A percentile compares a stretch with the other conserved stretches of the same genome.
These are phyloP conservation scores for Orthosia incerta DNA, from an alignment of 2,888 invertebrate genomes.

Conservation along the genomic window DNA sequence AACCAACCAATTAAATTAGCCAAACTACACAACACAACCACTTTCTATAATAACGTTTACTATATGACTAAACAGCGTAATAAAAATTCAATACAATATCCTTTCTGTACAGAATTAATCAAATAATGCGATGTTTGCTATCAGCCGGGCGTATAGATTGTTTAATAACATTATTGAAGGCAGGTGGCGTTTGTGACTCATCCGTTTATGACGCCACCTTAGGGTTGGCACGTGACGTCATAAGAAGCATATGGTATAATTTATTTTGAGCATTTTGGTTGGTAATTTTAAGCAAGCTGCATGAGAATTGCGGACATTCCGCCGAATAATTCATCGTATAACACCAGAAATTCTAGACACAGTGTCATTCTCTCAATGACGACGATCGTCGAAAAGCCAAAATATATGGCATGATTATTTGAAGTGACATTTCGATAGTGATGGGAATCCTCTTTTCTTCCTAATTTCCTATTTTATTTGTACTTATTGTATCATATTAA, in stretches of 20 bases:
- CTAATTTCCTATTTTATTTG: too few relatives aligned
- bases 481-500: too few relatives aligned
- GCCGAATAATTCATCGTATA: too few relatives aligned
- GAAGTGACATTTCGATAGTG: too few relatives aligned
- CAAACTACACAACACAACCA: slow-evolving; percentile 13
- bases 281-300: neutral
- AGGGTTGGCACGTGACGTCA: slow-evolving; percentile 53
- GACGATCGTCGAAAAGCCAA: too few relatives aligned
- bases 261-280: neutral
- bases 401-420: too few relatives aligned
- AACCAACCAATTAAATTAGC: slow-evolving; percentile 21
- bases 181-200: slow-evolving; percentile 75
- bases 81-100: slow-evolving; percentile 63
- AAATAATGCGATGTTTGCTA: slow-evolving; percentile 67
- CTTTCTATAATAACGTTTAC: slow-evolving; percentile 40
- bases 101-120: slow-evolving; percentile 66
- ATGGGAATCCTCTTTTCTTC: too few relatives aligned
- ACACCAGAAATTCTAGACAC: too few relatives aligned
- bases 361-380: too few relatives aligned
- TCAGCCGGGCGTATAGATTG: slow-evolving; percentile 59
- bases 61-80: slow-evolving; percentile 43
- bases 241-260: too few relatives aligned
- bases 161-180: slow-evolving; percentile 72
- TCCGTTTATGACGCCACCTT: slow-evolving; percentile 65
- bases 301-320: too few relatives aligned